These are phyloP conservation scores for Pseudococcus longispinus DNA, from an alignment of 2,888 invertebrate genomes.

Conservation along the genomic window DNA sequence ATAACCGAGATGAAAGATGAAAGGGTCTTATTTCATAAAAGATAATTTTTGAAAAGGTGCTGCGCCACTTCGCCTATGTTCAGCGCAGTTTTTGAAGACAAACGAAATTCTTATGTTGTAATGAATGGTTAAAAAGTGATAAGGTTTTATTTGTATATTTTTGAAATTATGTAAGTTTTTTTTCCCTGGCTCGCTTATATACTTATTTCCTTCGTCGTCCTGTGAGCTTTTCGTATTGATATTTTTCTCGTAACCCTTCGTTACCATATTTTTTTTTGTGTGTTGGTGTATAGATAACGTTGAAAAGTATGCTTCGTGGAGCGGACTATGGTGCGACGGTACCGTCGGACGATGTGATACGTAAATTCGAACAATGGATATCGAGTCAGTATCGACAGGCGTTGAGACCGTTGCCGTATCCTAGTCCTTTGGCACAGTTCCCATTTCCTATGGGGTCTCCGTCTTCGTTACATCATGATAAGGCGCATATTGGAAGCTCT, in stretches of 20 bases:
- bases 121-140: constrained; percentile 46
- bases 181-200: background rate
- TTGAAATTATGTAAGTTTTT: constrained; percentile 32
- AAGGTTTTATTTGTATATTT: constrained; percentile 42
- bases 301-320: constrained; percentile 46
- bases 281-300: constrained; percentile 18
- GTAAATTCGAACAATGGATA: constrained; percentile 93
- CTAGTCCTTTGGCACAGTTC: constrained; percentile 48
- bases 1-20: constrained; percentile 53
- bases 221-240: background rate
- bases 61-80: background rate
- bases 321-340: constrained; percentile 65
- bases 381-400: constrained; percentile 69
- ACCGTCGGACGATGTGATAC: constrained; percentile 80
- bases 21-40: constrained; percentile 49
- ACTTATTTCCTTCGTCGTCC: background rate
- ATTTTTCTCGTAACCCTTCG: background rate
- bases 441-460: constrained; percentile 50
- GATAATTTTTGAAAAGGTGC: constrained; percentile 49
- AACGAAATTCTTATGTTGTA: constrained; percentile 33
- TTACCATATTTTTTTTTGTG: background rate
- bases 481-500: background rate
- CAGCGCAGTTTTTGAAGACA: background rate
- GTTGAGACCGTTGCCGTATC: constrained; percentile 52
- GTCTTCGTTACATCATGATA: constrained; percentile 47